Conservation (phyloP, 1,140 invertebrate genomes). For the Diachasmimorpha longicaudata region DNA sequence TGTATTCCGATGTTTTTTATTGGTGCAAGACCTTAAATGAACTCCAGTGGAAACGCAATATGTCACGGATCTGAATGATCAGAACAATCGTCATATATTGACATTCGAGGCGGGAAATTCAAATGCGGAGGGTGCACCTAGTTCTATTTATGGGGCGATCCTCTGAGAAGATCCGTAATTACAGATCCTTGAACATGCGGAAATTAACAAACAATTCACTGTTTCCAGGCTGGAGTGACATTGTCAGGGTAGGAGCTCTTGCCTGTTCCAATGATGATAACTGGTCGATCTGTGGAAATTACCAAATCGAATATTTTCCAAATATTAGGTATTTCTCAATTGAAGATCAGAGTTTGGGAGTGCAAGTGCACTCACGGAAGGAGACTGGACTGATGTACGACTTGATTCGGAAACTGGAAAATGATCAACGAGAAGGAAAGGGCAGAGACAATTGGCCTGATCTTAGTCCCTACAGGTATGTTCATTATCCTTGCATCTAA, state of each 20-base stretch:
- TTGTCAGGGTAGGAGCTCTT: conserved; percentile 66
- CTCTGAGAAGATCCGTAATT: too few relatives aligned
- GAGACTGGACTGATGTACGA: conserved; percentile 64
- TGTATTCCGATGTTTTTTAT: too few relatives aligned
- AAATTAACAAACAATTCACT: too few relatives aligned
- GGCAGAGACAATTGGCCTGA: conserved; percentile 67
- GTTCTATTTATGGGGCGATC: too few relatives aligned
- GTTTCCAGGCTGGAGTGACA: conserved; percentile 68
- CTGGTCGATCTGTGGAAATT: conserved; percentile 78
- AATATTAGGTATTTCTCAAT: conserved; percentile 78
- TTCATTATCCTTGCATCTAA: background rate
- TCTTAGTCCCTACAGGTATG: conserved; percentile 66
- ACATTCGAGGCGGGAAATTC: too few relatives aligned
- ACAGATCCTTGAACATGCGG: too few relatives aligned
- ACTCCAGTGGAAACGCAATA: too few relatives aligned
- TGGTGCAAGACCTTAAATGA: too few relatives aligned
- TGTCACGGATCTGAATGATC: too few relatives aligned
- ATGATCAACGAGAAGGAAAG: conserved; percentile 67
- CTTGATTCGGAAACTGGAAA: conserved; percentile 67
- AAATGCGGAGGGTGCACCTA: too few relatives aligned
- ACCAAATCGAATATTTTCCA: conserved; percentile 86
- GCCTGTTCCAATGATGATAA: conserved; percentile 82
- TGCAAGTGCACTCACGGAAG: conserved; percentile 63
- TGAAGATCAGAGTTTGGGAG: conserved; percentile 68
- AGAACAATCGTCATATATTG: too few relatives aligned